Base-by-base conservation (phyloP, 1,140 invertebrate species). In the Teleopsis dalmanni region DNA sequence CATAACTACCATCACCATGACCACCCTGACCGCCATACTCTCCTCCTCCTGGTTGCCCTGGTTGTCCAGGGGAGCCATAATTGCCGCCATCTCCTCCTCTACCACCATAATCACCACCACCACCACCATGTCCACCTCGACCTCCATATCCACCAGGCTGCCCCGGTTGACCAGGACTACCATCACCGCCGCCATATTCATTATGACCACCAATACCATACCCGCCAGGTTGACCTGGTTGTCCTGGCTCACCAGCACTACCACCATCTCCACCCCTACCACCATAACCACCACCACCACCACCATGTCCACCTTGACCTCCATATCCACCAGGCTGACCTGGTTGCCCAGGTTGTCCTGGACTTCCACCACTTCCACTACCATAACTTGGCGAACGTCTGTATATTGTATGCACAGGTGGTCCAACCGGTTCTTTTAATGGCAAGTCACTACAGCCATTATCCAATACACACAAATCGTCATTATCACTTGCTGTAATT, bases 351-450 rank as follows among this genome's bases (percentile, higher is more conserved):
- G 26, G 14, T 19, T n/a, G 27, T 29, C 27, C 27, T 29, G 29
- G 4, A 13, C 18, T 16, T n/a, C 60, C 51, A 7, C 59, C 51
- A 47, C 35, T 59, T 34, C 45, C 60, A 13, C 58, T 57, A 21
- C 60, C 62, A 2, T 62, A 53, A 10, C 60, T n/a, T n/a, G n/a
- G n/a, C n/a, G n/a, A n/a, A n/a, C n/a, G n/a, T n/a, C n/a, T n/a
- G n/a, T n/a, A n/a, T n/a, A n/a, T n/a, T n/a, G n/a, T n/a, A n/a
- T n/a, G n/a, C n/a, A n/a, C n/a, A n/a, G n/a, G n/a, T n/a, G n/a
- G n/a, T n/a, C n/a, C n/a, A n/a, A n/a, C n/a, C n/a, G n/a, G n/a
- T n/a, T n/a, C n/a, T n/a, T n/a, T n/a, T n/a, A n/a, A n/a, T n/a
- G n/a, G n/a, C n/a, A n/a, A n/a, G n/a, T n/a, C n/a, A n/a, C n/a